A percentile compares a stretch with the other conserved stretches of the same genome.
Conservation (phyloP, 1,140 invertebrate genomes). For the Scylla paramamosain region DNA sequence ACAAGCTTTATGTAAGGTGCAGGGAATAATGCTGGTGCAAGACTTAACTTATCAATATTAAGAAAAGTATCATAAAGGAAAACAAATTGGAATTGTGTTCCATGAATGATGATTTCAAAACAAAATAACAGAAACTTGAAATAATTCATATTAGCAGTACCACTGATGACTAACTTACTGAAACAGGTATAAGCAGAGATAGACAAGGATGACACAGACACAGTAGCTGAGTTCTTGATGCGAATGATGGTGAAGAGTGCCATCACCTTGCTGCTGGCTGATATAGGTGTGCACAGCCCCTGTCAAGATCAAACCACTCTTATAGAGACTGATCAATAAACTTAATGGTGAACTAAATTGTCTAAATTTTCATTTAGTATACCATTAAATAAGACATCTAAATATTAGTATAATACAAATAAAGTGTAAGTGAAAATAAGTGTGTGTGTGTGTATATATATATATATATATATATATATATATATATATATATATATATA, state of each 20-base stretch:
- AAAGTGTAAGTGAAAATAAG: neutral
- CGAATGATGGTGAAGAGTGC: constrained; percentile 60
- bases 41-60: too few relatives aligned
- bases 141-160: too few relatives aligned
- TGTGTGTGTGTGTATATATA: too few relatives aligned
- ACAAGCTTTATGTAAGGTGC: too few relatives aligned
- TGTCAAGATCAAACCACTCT: neutral
- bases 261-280: constrained; percentile 70
- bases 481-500: too few relatives aligned
- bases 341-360: neutral
- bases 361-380: neutral
- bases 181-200: constrained; percentile 65
- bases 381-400: constrained; percentile 15
- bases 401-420: neutral
- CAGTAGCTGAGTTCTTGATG: constrained; percentile 54
- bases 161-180: constrained; percentile 53
- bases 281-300: constrained; percentile 63
- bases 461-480: too few relatives aligned
- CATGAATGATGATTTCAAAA: too few relatives aligned
- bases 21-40: too few relatives aligned
- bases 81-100: too few relatives aligned
- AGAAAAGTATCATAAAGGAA: too few relatives aligned
- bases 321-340: neutral
- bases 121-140: too few relatives aligned
- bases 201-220: constrained; percentile 47